A percentile compares a stretch with the other conserved stretches of the same genome.
Evolutionary conservation across 2,888 invertebrate species (phyloP).

Genomic region (Ophion ventricosus): DNA sequence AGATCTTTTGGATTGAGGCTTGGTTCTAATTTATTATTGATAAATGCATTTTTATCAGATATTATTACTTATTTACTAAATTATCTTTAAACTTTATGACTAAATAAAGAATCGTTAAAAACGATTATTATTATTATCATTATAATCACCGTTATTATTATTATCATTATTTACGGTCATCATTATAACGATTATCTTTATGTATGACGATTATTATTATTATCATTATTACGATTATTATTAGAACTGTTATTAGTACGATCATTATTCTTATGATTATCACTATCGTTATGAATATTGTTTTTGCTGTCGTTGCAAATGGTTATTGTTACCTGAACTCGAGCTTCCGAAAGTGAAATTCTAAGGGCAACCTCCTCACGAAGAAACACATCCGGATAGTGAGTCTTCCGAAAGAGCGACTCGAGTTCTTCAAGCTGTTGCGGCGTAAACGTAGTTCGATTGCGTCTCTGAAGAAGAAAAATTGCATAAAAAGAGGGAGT

Average conservation of each 20-base stretch:
- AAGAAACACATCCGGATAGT: constrained; percentile 95
- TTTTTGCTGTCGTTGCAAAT: background rate
- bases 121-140: background rate
- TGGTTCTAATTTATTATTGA: too few species aligned
- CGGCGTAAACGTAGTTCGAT: constrained; percentile 96
- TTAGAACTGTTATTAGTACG: background rate
- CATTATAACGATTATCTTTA: background rate
- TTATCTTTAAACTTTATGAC: background rate
- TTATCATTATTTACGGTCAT: background rate
- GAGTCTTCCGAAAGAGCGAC: constrained; percentile 96
- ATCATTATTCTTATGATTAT: background rate
- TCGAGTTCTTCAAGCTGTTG: constrained; percentile 96
- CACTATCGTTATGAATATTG: background rate
- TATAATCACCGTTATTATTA: background rate
- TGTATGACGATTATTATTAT: background rate
- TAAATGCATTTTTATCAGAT: background rate
- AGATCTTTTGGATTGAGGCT: too few species aligned
- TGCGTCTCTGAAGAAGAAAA: constrained; percentile 88
- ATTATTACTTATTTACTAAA: too few species aligned
- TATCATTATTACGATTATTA: background rate
- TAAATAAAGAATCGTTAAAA: background rate
- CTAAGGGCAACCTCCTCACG: constrained; percentile 96
- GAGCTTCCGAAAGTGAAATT: constrained; percentile 95
- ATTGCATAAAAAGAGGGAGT: background rate
- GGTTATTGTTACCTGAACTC: constrained; percentile 90